phyloP scores from a whole-genome alignment of 2,113 vertebrate species.

The Puma concolor region DNA sequence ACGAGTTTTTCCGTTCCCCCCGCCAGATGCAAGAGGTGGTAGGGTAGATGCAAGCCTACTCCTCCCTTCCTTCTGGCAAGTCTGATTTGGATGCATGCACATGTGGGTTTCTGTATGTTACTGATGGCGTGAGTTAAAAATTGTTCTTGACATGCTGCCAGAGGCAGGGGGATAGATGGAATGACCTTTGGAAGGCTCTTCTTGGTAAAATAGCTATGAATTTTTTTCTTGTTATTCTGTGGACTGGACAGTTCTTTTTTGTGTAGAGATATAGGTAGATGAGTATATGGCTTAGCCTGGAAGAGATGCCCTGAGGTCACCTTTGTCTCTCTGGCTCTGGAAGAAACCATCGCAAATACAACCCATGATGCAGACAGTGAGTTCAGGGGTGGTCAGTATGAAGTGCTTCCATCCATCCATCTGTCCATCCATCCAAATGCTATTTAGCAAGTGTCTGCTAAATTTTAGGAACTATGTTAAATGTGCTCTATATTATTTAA shows the following conservation, averaged over 20 bases:
- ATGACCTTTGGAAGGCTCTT: constrained; percentile 54
- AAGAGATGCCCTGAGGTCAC: background rate
- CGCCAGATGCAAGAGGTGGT: constrained; percentile 67
- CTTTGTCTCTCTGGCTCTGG: background rate
- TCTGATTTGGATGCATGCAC: background rate
- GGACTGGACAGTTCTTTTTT: background rate
- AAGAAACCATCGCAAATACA: background rate
- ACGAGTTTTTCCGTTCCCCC: constrained; percentile 63
- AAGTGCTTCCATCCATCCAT: background rate
- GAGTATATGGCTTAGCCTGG: background rate
- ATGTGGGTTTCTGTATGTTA: constrained; percentile 39
- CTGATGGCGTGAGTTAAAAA: background rate
- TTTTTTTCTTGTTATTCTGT: constrained; percentile 26
- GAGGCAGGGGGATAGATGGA: constrained; percentile 33
- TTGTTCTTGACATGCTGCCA: constrained; percentile 53
- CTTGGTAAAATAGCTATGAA: background rate
- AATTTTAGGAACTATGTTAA: background rate
- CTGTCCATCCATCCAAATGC: background rate
- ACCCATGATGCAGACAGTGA: background rate
- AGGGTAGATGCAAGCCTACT: constrained; percentile 55
- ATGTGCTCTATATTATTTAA: background rate
- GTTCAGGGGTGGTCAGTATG: background rate
- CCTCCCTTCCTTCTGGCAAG: constrained; percentile 62
- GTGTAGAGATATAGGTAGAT: background rate
- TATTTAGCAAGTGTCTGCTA: background rate